Evolutionary conservation across 2,797 vertebrate genomes (phyloP).

Genomic region (Schizopygopsis pylzovi): DNA sequence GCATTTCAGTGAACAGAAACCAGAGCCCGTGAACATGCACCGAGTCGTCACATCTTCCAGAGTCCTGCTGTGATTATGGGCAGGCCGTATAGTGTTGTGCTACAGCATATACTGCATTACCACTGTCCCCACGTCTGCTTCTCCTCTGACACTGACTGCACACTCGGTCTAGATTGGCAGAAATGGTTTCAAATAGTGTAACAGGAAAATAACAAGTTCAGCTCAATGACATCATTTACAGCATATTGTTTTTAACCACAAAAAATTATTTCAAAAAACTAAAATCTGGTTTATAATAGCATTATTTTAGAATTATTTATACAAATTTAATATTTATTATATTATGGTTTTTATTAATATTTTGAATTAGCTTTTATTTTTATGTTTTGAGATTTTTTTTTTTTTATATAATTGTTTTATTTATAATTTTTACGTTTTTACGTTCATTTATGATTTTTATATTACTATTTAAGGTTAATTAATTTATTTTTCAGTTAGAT

Average conservation of each 20-base stretch:
- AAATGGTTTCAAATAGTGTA: not conserved
- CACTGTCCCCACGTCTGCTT: constrained; percentile 3
- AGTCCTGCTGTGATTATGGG: not conserved
- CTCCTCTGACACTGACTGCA: not conserved
- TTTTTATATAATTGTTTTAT: too few species aligned
- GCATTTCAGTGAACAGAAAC: constrained; percentile 8
- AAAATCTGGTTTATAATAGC: not conserved
- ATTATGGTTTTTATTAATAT: not conserved
- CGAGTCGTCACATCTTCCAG: not conserved
- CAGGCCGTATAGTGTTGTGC: constrained; percentile 6
- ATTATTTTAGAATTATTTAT: not conserved
- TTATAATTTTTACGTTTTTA: not conserved
- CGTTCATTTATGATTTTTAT: not conserved
- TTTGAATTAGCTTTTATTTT: not conserved
- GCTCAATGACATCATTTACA: not conserved
- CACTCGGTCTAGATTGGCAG: not conserved
- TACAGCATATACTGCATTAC: not conserved
- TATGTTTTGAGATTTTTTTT: not conserved
- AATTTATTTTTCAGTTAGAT: not conserved
- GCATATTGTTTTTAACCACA: not conserved
- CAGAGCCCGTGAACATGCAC: not conserved
- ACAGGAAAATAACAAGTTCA: not conserved
- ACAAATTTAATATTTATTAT: not conserved
- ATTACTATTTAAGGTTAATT: not conserved
- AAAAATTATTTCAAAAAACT: not conserved